Base-by-base conservation (phyloP, 92 coral and sea anemone species). In the Virgularia gustaviana region DNA sequence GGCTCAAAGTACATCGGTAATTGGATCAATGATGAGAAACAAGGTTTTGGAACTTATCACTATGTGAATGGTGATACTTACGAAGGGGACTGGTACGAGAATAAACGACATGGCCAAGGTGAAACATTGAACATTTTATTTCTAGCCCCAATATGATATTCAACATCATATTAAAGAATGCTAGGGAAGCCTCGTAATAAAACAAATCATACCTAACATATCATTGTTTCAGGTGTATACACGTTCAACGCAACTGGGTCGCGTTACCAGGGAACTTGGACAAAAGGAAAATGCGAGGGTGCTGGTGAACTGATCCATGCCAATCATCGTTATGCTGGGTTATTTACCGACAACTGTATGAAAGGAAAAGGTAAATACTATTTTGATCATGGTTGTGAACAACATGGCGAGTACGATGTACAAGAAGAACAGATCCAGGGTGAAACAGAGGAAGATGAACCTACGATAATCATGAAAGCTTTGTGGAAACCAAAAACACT, bases 11-110 rank as follows among this genome's bases (percentile, higher is more conserved):
- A 92, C 84, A 75, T 70, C 44, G 98, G 98, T 27, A 83, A 75
- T 87, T 92, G 98, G 98, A 57, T 89, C 2, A 92, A 92, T 78
- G 96, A 92, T 38, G 96, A 82, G 15, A 80, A 79, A 10, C 98
- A 92, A 29, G 98, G 98, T 30, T 71, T 71, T 0, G 98, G 98
- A 45, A 86, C 95, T 8, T 92, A 92, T 79, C 66, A 83, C 44
- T 92, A 92, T 83, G 79, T 83, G 30, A 92, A 92, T 79, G 96
- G 98, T 53, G 98, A 92, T 82, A 79, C 75, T 15, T 92, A 92
- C 70, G 96, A 89, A 52, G 98, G 98, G 61, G 98, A 87, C 60
- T 92, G 96, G 98, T 83, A 88, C 59, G 88, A 92, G 52, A 92
- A 89, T 73, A 89, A 79, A 31, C 84, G 98, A 13, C 89, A 92